These are phyloP conservation scores for Hesperia comma DNA, from an alignment of 2,888 invertebrate genomes.

Conservation along the genomic window DNA sequence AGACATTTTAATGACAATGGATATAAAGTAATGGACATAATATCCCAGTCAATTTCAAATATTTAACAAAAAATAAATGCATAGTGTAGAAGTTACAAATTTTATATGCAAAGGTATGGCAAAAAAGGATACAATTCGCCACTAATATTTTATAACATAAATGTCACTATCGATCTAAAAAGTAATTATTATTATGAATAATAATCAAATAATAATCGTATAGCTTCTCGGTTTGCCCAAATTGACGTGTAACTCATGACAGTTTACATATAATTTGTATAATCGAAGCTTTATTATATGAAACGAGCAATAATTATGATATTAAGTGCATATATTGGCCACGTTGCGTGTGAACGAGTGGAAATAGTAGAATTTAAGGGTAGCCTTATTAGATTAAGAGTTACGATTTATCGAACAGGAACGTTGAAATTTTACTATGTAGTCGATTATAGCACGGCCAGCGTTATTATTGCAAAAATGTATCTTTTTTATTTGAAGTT, in stretches of 20 bases:
- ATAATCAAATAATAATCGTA: no score
- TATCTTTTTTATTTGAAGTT: conserved; percentile 75
- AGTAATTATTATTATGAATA: no score
- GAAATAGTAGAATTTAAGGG: conserved; percentile 75
- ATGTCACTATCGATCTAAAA: no score
- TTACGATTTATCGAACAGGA: conserved; percentile 63
- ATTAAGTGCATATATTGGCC: conserved; percentile 55
- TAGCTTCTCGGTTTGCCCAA: not conserved
- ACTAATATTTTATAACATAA: no score
- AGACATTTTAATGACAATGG: no score
- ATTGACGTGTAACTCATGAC: not conserved
- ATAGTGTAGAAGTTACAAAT: no score
- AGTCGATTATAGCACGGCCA: conserved; percentile 74
- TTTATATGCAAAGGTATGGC: no score
- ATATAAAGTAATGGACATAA: no score
- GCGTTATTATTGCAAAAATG: conserved; percentile 76
- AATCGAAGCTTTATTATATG: conserved; percentile 26
- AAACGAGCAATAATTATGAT: conserved; percentile 60
- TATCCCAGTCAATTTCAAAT: no score
- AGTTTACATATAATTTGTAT: conserved; percentile 15
- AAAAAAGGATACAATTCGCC: no score
- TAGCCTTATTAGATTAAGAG: conserved; percentile 82
- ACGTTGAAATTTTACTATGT: conserved; percentile 73
- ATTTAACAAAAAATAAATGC: no score
- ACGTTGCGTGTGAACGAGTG: conserved; percentile 57